Evolutionary conservation across 2,113 vertebrate genomes (phyloP).

Genomic region (Notechis scutatus): DNA sequence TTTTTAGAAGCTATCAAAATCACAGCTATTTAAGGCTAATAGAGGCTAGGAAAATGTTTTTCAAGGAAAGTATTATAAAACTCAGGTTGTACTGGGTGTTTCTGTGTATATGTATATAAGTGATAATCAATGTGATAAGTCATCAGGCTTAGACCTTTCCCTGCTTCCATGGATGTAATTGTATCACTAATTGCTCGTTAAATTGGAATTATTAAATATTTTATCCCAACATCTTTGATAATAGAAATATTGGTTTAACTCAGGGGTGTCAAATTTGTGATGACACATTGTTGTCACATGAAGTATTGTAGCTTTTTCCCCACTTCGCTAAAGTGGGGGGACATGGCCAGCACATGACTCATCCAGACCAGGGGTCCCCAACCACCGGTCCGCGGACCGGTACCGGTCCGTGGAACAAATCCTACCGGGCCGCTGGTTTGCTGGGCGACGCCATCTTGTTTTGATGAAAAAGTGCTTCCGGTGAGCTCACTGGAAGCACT

Average conservation of each 20-base stretch:
- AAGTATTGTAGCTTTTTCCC: too few species aligned
- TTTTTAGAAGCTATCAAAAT: background rate
- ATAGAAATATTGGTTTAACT: background rate
- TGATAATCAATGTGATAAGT: background rate
- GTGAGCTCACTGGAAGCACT: too few species aligned
- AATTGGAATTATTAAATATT: background rate
- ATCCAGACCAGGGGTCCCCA: too few species aligned
- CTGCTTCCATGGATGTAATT: background rate
- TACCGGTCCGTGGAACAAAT: too few species aligned
- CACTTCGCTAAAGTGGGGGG: too few species aligned
- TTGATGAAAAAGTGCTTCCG: too few species aligned
- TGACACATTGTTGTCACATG: too few species aligned
- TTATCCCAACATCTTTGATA: background rate
- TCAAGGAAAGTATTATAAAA: background rate
- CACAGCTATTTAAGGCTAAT: background rate
- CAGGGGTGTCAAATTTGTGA: too few species aligned
- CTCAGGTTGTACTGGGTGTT: background rate
- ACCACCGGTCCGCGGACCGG: too few species aligned
- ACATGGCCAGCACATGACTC: too few species aligned
- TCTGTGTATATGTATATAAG: background rate
- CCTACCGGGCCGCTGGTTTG: too few species aligned
- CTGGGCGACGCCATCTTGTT: too few species aligned
- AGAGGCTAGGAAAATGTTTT: background rate
- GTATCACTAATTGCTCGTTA: background rate
- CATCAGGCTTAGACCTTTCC: background rate